Evolutionary conservation across 2,888 invertebrate genomes (phyloP), one percentile per base, ranked within the genome.

Genomic region (Scaptomyza tumidula): DNA sequence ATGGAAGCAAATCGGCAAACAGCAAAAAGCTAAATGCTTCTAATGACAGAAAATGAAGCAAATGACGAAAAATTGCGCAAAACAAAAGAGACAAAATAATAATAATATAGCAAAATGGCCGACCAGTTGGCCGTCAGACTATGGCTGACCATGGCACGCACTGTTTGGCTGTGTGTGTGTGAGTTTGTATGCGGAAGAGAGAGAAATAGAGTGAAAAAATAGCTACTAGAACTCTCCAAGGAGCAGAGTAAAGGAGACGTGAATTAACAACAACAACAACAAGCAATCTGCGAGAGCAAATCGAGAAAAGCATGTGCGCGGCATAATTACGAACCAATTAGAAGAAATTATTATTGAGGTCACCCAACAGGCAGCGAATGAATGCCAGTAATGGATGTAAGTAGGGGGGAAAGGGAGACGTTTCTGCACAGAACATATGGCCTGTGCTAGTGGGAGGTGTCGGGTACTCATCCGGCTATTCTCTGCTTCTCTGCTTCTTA

Each of bases 311-410:
- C 89, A 85, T 85, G 86, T 89, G 88, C 86, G 84, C 78, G 85
- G 80, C 85, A 89, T 85, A 89, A 89, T 85, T 89, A 85, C 89
- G 84, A 88, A 89, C 86, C 88, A 85, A 85, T 85, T 85, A 89
- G 86, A 86, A 80, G 89, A 83, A 88, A 85, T 86, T 89, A 85
- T 89, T 89, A 85, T 83, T 79, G 77, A 88, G 89, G 85, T 88
- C 89, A 69, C 67, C 67, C 71, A 45, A 55, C 27, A 27, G 55
- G 19, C 41, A 50, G 19, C n/a, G 11, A 13, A 37, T 35, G 57
- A 33, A 24, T 39, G 39, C 14, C 14, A 39, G 5, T n/a, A 37
- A 37, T 3, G 3, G 24, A n/a, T n/a, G 29, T 41, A 37, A n/a
- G 29, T 39, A 33, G 4, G 27, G 11, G 5, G 2, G 45, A 6